Evolutionary conservation across 2,888 invertebrate genomes (phyloP), one percentile per base, ranked within the genome.

Genomic region (Eumacrocentrus americanus): DNA sequence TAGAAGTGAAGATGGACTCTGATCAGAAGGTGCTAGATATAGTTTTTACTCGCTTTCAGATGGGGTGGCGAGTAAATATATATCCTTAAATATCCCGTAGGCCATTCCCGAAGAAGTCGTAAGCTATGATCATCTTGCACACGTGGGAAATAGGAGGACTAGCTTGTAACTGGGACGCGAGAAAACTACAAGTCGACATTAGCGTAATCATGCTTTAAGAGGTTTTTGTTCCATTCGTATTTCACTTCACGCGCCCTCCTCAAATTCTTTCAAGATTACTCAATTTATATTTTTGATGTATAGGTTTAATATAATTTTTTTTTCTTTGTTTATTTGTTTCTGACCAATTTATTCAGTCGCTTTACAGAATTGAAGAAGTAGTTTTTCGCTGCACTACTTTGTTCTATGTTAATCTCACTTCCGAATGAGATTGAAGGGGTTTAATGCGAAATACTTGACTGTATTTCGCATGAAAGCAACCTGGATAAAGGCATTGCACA

Each of bases 161-260:
- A 42, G 25, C 55, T 57, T 48, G 59, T 50, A 48, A 38, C 52
- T 47, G n/a, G 63, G 46, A 46, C 37, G 37, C 25, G 42, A 40
- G 35, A 37, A 29, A 64, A 67, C 72, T 73, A 75, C 77, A 79
- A 78, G 74, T 78, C 74, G 74, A 75, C 73, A 73, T 79, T 76
- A 77, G 70, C 67, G 70, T 76, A 75, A 79, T 73, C 70, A 72
- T 72, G 70, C 71, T 77, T 78, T 78, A 78, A 73, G 72, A 71
- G n/a, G n/a, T n/a, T n/a, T n/a, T n/a, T n/a, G n/a, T n/a, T n/a
- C n/a, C n/a, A n/a, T n/a, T n/a, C n/a, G n/a, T n/a, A n/a, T n/a
- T n/a, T n/a, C n/a, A n/a, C n/a, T n/a, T n/a, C n/a, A n/a, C n/a
- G n/a, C n/a, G n/a, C n/a, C n/a, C n/a, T n/a, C n/a, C n/a, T n/a